phyloP scores from a whole-genome alignment of 1,140 invertebrate species.

The Achroia grisella region DNA sequence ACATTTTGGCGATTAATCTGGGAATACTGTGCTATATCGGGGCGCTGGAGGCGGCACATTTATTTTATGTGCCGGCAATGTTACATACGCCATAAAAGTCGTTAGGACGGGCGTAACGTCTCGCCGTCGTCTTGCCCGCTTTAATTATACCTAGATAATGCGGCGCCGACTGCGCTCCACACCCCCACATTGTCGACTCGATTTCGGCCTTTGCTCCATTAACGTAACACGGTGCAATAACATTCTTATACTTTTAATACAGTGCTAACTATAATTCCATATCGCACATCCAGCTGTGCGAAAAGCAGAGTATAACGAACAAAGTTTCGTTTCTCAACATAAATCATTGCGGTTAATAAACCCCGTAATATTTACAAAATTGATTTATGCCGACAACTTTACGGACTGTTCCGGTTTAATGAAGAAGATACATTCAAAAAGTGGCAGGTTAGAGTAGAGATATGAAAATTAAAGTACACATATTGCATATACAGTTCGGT shows the following conservation, averaged over 20 bases:
- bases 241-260: conserved; percentile 51
- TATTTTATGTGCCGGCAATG: conserved; percentile 71
- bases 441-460: no score
- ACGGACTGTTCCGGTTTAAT: conserved; percentile 52
- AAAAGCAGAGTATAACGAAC: conserved; percentile 11
- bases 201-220: conserved; percentile 36
- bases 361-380: conserved; percentile 45
- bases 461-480: no score
- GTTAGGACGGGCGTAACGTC: conserved; percentile 68
- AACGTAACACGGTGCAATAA: conserved; percentile 57
- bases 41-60: conserved; percentile 65
- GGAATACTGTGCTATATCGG: conserved; percentile 54
- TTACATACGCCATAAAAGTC: conserved; percentile 72
- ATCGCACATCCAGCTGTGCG: conserved; percentile 13
- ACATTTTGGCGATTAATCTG: conserved; percentile 68
- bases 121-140: conserved; percentile 65
- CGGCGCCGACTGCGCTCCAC: conserved; percentile 40
- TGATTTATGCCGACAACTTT: conserved; percentile 58
- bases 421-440: no score
- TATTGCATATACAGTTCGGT: no score
- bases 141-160: conserved; percentile 66
- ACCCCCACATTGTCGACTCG: conserved; percentile 21
- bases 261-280: conserved; percentile 21
- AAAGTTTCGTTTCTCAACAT: conserved; percentile 30
- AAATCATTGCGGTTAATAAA: conserved; percentile 49